Conservation (phyloP, 1,140 invertebrate species). For the Conus betulinus region DNA sequence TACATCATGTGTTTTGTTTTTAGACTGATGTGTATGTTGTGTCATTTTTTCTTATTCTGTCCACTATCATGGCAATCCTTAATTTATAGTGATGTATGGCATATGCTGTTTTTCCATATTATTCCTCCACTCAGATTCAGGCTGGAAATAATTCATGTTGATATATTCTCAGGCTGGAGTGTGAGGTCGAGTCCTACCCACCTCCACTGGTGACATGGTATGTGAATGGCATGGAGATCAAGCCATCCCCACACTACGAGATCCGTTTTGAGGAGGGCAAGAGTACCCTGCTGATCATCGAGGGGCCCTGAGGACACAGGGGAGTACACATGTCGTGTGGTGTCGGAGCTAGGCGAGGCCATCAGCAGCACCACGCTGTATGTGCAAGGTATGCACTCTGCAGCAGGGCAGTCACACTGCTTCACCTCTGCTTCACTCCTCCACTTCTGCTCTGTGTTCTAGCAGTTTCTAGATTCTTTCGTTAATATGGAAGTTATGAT, state of each 20-base stretch:
- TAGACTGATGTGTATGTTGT: no score
- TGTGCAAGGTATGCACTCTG: conserved; percentile 69
- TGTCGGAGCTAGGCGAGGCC: conserved; percentile 91
- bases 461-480: no score
- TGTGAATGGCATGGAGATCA: conserved; percentile 74
- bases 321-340: conserved; percentile 94
- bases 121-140: no score
- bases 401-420: background rate
- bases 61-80: no score
- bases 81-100: no score
- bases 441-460: no score
- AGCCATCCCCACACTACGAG: conserved; percentile 73
- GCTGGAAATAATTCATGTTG: background rate
- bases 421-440: background rate
- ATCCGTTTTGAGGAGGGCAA: conserved; percentile 71
- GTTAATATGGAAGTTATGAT: no score
- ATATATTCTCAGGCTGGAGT: conserved; percentile 69
- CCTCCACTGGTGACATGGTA: conserved; percentile 73
- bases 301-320: conserved; percentile 95
- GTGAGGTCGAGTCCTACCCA: conserved; percentile 69
- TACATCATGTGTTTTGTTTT: no score
- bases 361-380: conserved; percentile 71
- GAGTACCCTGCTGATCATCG: conserved; percentile 78
- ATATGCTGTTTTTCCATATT: no score
- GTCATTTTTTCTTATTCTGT: no score